phyloP scores from a whole-genome alignment of 2,888 invertebrate genomes.

The Synanthedon myopaeformis region DNA sequence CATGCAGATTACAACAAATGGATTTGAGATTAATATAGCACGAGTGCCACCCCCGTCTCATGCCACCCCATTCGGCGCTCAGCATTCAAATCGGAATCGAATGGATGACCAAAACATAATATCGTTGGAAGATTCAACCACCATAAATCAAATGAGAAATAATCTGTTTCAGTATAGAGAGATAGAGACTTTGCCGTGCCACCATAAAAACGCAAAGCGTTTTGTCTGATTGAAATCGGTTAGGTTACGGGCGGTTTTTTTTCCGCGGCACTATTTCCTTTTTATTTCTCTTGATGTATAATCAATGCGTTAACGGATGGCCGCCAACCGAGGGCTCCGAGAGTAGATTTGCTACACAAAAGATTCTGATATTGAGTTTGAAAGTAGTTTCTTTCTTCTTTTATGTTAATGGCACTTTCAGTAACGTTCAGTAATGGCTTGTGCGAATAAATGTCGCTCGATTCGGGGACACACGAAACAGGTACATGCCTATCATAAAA shows the following conservation, averaged over 20 bases:
- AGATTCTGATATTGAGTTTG: conserved; percentile 67
- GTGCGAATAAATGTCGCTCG: conserved; percentile 53
- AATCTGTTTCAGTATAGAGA: conserved; percentile 67
- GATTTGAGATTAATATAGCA: conserved; percentile 71
- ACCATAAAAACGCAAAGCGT: conserved; percentile 70
- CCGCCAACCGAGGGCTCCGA: conserved; percentile 48
- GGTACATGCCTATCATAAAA: background rate
- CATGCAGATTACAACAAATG: conserved; percentile 65
- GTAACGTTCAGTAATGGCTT: conserved; percentile 52
- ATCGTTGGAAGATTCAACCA: conserved; percentile 67
- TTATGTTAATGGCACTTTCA: conserved; percentile 64
- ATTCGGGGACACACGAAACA: conserved; percentile 30
- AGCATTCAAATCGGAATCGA: conserved; percentile 72
- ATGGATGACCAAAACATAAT: conserved; percentile 72
- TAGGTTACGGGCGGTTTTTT: conserved; percentile 45
- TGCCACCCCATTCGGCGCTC: conserved; percentile 65
- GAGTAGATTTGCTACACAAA: conserved; percentile 67
- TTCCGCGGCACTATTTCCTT: conserved; percentile 59
- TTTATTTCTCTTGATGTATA: conserved; percentile 69
- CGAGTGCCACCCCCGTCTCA: conserved; percentile 65
- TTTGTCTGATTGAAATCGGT: conserved; percentile 69
- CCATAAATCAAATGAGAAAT: conserved; percentile 73
- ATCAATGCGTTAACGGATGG: conserved; percentile 70
- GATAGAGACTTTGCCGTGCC: conserved; percentile 63
- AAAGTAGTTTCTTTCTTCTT: conserved; percentile 64